A percentile compares a stretch with the other conserved stretches of the same genome.
phyloP scores from a whole-genome alignment of 2,113 vertebrate genomes.

The Neoarius graeffei region DNA sequence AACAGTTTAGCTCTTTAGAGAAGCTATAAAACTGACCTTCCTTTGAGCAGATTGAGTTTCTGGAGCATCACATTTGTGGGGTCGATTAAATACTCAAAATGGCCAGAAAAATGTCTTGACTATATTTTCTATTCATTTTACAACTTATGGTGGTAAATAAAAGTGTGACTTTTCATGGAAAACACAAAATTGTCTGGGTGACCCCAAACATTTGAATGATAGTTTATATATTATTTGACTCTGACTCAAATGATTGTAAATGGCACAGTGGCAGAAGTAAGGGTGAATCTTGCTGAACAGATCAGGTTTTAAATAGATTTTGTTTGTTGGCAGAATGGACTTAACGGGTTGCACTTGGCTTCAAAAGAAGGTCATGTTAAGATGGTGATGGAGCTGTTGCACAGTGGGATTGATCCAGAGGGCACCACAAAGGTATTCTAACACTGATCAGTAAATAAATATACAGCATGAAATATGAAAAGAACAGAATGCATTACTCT shows the following conservation, averaged over 20 bases:
- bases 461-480: neutral
- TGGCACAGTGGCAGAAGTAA: constrained; percentile 14
- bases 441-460: neutral
- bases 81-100: too few relatives aligned
- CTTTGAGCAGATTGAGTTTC: too few relatives aligned
- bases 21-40: too few relatives aligned
- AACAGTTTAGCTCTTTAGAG: too few relatives aligned
- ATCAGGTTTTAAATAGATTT: constrained; percentile 24
- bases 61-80: too few relatives aligned
- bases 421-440: constrained; percentile 89
- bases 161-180: too few relatives aligned
- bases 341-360: constrained; percentile 93
- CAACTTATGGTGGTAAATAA: too few relatives aligned
- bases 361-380: constrained; percentile 98
- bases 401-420: constrained; percentile 89
- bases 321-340: constrained; percentile 82
- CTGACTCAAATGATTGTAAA: constrained; percentile 28
- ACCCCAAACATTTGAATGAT: too few relatives aligned
- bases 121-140: too few relatives aligned
- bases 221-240: constrained; percentile 29
- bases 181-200: too few relatives aligned
- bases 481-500: neutral
- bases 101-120: too few relatives aligned
- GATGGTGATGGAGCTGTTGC: constrained; percentile 93
- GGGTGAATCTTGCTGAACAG: neutral